phyloP scores from a whole-genome alignment of 2,113 vertebrate species.

The Marcusenius ussheri region DNA sequence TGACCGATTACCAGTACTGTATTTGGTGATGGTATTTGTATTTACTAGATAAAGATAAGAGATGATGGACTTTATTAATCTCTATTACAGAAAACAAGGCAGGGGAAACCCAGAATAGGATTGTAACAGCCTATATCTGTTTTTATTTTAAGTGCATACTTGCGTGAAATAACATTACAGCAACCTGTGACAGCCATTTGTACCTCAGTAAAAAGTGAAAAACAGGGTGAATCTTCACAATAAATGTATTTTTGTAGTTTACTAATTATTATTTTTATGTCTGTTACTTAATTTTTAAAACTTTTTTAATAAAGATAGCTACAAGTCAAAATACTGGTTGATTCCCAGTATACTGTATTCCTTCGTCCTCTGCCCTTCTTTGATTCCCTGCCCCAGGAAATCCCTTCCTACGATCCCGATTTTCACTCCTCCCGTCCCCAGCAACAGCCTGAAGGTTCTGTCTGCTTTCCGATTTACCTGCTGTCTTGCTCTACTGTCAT shows the following conservation, averaged over 20 bases:
- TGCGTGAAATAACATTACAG: neutral
- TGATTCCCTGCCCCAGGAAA: neutral
- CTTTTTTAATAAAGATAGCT: neutral
- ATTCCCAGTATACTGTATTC: neutral
- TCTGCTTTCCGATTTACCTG: neutral
- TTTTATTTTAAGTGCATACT: neutral
- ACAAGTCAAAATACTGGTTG: neutral
- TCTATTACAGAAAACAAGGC: neutral
- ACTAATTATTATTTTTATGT: neutral
- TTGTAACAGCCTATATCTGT: neutral
- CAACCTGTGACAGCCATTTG: neutral
- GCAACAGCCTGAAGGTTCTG: neutral
- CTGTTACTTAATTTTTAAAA: neutral
- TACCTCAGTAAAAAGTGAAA: neutral
- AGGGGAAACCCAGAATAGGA: neutral
- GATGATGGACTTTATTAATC: neutral
- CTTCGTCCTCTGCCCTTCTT: neutral
- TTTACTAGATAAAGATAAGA: neutral
- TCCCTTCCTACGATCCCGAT: neutral
- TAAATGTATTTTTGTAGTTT: neutral
- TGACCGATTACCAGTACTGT: neutral
- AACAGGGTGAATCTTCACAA: neutral
- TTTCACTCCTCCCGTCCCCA: neutral
- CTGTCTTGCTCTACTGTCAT: neutral
- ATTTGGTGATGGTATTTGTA: neutral